Evolutionary conservation across 2,797 vertebrate genomes (phyloP).

Genomic region (Zalophus californianus): DNA sequence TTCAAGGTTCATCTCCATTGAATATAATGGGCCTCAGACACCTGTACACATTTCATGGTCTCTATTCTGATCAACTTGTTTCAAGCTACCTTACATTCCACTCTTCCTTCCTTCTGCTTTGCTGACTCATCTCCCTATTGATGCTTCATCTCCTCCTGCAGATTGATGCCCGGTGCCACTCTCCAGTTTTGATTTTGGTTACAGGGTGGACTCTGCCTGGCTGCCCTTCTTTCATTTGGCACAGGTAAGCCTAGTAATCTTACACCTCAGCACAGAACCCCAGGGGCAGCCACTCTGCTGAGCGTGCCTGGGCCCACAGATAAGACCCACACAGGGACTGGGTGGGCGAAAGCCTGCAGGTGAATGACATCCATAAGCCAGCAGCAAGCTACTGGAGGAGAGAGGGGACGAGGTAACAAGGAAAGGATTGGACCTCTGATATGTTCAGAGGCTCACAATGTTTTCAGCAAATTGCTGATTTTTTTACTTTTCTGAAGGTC

Average conservation of each 20-base stretch:
- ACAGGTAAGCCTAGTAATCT: not conserved
- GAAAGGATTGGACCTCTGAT: not conserved
- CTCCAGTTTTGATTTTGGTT: not conserved
- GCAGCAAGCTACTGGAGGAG: not conserved
- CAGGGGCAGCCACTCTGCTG: not conserved
- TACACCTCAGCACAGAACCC: not conserved
- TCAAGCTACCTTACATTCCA: not conserved
- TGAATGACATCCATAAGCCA: not conserved
- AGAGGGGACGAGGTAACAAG: not conserved
- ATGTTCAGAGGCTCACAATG: not conserved
- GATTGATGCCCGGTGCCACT: accelerated
- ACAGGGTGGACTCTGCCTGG: not conserved
- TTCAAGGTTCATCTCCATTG: not conserved
- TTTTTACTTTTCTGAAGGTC: not conserved
- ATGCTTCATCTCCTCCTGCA: not conserved
- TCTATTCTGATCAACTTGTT: not conserved
- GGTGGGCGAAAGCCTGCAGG: not conserved
- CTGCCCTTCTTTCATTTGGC: not conserved
- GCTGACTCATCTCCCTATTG: not conserved
- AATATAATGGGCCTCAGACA: not conserved
- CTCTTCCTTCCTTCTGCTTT: not conserved
- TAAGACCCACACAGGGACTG: not conserved
- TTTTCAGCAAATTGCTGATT: not conserved
- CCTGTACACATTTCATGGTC: not conserved
- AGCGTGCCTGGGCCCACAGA: not conserved